Percentiles rank a stretch among this genome's conserved stretches.
Conservation (phyloP, 2,797 vertebrate genomes). For the Hylomyscus alleni region DNA sequence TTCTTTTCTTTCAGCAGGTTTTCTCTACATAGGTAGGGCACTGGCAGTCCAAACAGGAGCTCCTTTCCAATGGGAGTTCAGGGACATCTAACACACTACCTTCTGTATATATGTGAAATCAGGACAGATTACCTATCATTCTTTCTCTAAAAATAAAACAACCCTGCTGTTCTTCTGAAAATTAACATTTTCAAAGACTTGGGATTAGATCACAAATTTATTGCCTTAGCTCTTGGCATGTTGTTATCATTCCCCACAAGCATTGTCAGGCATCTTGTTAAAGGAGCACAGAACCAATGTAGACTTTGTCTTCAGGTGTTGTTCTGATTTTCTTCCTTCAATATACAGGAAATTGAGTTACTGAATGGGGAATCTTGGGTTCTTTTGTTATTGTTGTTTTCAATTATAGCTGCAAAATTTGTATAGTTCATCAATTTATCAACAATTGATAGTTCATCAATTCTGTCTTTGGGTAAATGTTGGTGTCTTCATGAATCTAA, state of each 20-base stretch:
- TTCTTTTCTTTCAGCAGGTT: conserved; percentile 69
- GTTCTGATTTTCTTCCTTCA: conserved; percentile 47
- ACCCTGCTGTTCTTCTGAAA: conserved; percentile 18
- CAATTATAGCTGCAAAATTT: conserved; percentile 14
- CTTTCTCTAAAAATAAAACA: conserved; percentile 69
- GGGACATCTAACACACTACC: not conserved
- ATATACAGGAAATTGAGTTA: conserved; percentile 50
- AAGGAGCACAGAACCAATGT: conserved; percentile 10
- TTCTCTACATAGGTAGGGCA: not conserved
- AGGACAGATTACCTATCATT: conserved; percentile 65
- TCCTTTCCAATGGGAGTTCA: conserved; percentile 38
- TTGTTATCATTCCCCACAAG: conserved; percentile 5
- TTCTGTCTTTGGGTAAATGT: conserved; percentile 43
- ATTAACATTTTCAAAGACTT: conserved; percentile 65
- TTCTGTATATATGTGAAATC: not conserved
- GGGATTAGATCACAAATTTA: conserved; percentile 18
- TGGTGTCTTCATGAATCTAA: conserved; percentile 55
- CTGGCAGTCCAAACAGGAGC: conserved; percentile 9
- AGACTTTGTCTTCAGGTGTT: conserved; percentile 51
- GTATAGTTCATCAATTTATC: conserved; percentile 37
- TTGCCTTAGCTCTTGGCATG: not conserved
- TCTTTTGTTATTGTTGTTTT: not conserved
- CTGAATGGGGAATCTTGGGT: not conserved
- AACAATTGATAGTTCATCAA: conserved; percentile 35
- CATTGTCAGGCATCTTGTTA: not conserved